A percentile compares a stretch with the other conserved stretches of the same genome.
phyloP scores from a whole-genome alignment of 1,140 invertebrate genomes.

The Caenorhabditis inopinata region DNA sequence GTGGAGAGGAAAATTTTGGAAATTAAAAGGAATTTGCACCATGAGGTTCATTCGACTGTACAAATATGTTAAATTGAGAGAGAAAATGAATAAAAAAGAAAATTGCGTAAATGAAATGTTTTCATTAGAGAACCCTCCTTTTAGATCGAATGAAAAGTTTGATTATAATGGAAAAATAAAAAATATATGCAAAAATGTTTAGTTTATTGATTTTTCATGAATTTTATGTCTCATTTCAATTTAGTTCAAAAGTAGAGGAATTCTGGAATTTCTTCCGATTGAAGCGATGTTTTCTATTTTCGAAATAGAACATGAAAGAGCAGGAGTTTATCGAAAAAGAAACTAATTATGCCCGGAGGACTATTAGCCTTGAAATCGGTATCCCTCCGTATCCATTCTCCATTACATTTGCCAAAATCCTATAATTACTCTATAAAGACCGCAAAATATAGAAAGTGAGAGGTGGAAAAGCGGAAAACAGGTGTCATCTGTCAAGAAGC shows the following conservation, averaged over 20 bases:
- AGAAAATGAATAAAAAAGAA: background rate
- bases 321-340: conserved; percentile 1
- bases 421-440: conserved; percentile 35
- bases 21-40: background rate
- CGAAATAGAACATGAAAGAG: too few relatives aligned
- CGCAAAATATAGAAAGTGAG: conserved; percentile 14
- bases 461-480: conserved; percentile 28
- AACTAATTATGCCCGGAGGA: conserved; percentile 1
- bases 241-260: too few relatives aligned
- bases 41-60: conserved; percentile 19
- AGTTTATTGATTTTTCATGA: too few relatives aligned
- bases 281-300: too few relatives aligned
- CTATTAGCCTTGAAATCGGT: conserved; percentile 24
- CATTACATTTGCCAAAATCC: conserved; percentile 13
- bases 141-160: too few relatives aligned
- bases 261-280: too few relatives aligned
- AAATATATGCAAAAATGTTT: too few relatives aligned
- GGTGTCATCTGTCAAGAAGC: conserved; percentile 29
- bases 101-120: background rate
- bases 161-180: too few relatives aligned
- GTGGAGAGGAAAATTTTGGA: conserved; percentile 7
- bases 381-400: conserved; percentile 1
- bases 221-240: too few relatives aligned
- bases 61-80: background rate
- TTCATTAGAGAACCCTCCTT: too few relatives aligned